Evolutionary conservation across 2,888 invertebrate species (phyloP), one percentile per base, ranked within the genome.

Genomic region (Teleogryllus oceanicus): DNA sequence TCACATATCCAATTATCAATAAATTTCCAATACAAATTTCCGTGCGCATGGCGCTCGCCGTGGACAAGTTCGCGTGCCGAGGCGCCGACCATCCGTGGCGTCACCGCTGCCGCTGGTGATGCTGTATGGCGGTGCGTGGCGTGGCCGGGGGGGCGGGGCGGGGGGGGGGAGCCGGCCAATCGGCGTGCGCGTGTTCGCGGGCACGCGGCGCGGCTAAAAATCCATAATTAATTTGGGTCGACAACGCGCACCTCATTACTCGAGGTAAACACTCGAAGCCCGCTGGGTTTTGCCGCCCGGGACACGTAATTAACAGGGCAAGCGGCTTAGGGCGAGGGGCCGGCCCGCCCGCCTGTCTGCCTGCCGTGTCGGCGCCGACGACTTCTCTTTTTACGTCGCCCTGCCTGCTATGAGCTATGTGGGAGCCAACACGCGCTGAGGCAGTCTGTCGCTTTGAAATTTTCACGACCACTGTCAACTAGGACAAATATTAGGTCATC

Each of bases 241-340:
- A 62, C 62, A 62, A n/a, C 62, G 62, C n/a, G 62, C 62, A 62
- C 62, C 62, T 62, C 62, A 62, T 62, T 62, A 62, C 62, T 62
- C 62, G 62, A 62, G 62, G 62, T 62, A 62, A 62, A 62, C 62
- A 62, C 62, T 62, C 62, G 16, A n/a, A 13, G 62, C 62, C 62
- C 62, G 62, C 62, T 18, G 62, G 62, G 62, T 62, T 62, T 62
- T 62, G 62, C 62, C n/a, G 62, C n/a, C 16, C 13, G 62, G 16
- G 62, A n/a, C 62, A 62, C 13, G n/a, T 62, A 62, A 62, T 62
- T 62, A 62, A 62, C 62, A 62, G 62, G n/a, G n/a, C 62, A 62
- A 62, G 62, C 62, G 62, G 62, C 62, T 62, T 62, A 62, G 13
- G 62, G 62, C n/a, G 62, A n/a, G 62, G 62, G 62, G 62, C 37